Evolutionary conservation across 2,888 invertebrate species (phyloP), one percentile per base, ranked within the genome.

Genomic region (Agapostemon virescens): DNA sequence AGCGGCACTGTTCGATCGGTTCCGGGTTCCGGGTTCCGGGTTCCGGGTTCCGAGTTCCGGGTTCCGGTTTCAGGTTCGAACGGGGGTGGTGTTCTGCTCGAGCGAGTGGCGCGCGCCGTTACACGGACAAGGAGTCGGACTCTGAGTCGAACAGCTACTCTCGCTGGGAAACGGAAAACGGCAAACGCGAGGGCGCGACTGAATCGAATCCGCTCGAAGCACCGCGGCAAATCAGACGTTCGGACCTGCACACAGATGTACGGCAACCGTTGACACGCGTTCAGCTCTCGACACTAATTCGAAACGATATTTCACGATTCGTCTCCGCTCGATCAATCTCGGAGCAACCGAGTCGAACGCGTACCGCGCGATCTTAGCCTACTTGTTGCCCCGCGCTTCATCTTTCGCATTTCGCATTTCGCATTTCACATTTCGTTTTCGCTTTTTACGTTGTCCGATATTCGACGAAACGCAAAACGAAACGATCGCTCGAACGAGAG

Each of bases 151-250:
- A 55, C 36, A 63, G 64, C 55, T 36, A 7, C 66, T 30, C 40
- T 40, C 9, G 17, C 26, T 26, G 52, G 63, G 40, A 61, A 78
- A 70, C 36, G 64, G 52, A 40, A 61, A 78, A 69, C 36, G 63
- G 45, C 73, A 70, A 76, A 49, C 72, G 80, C 84, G 78, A 79
- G 77, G 84, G 86, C 85, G 82, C 79, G 74, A 81, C 86, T 80
- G 82, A 79, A 79, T 55, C 45, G 52, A 55, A 36, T 26, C 64
- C 40, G 66, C 33, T 61, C 7, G 33, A 33, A 69, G 52, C 61
- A 75, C 61, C 64, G 58, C 63, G 69, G 55, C 55, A 23, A 26
- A 20, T 33, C 67, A 69, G 73, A 38, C 66, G 30, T 26, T 5
- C 15, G 17, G 58, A 70, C 58, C 78, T 72, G 55, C 55, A 55